A percentile compares a stretch with the other conserved stretches of the same genome.
These are phyloP conservation scores for Melitaea cinxia DNA, from an alignment of 1,140 invertebrate species.

Conservation along the genomic window DNA sequence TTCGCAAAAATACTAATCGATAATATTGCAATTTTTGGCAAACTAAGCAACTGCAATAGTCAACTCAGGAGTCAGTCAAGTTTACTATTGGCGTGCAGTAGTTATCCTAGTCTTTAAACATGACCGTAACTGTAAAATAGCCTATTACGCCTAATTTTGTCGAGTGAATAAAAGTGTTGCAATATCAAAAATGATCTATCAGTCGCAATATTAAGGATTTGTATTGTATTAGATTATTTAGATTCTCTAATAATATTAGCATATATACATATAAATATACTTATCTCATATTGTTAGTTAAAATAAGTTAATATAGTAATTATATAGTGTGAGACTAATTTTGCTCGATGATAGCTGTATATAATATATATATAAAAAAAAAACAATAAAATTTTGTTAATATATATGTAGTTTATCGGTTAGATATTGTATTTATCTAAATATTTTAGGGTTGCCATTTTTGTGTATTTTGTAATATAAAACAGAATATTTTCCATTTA, in stretches of 20 bases:
- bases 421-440: slow-evolving; percentile 8
- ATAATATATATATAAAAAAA: slow-evolving; percentile 42
- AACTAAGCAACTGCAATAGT: too few relatives aligned
- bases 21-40: too few relatives aligned
- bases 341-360: slow-evolving; percentile 52
- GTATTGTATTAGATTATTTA: slow-evolving; percentile 59
- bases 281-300: slow-evolving; percentile 73
- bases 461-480: background rate
- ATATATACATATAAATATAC: slow-evolving; percentile 67
- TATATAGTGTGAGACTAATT: slow-evolving; percentile 58
- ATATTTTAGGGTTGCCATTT: slow-evolving; percentile 1
- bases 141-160: too few relatives aligned
- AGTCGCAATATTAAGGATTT: slow-evolving; percentile 48
- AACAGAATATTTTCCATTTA: too few relatives aligned
- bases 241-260: slow-evolving; percentile 63
- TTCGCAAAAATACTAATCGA: too few relatives aligned
- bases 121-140: too few relatives aligned
- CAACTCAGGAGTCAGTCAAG: too few relatives aligned
- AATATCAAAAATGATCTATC: slow-evolving; percentile 16
- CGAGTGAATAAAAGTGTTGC: background rate
- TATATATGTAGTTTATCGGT: slow-evolving; percentile 1
- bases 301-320: slow-evolving; percentile 58
- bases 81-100: too few relatives aligned
- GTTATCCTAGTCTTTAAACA: too few relatives aligned
- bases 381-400: slow-evolving; percentile 25